Evolutionary conservation across 2,113 vertebrate genomes (phyloP), one percentile per base, ranked within the genome.

Genomic region (Haemorhous mexicanus): DNA sequence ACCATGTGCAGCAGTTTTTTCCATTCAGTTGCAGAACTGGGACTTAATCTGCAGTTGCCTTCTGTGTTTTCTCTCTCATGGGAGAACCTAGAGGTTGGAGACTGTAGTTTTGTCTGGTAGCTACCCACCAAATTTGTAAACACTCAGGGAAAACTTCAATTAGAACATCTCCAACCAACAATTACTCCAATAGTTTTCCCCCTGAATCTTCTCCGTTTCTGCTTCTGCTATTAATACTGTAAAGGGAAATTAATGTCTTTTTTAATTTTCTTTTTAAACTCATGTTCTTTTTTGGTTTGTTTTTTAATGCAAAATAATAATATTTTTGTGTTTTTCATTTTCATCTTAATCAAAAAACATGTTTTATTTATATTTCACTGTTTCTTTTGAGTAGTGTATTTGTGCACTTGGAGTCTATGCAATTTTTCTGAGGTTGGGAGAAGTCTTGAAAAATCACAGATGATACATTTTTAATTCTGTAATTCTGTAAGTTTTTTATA

Each of bases 81-180:
- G 13, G 16, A 46, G 46, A 63, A 3, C 11, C 18, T 49, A 24
- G 13, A 89, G 27, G 9, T 76, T 86, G 87, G 63, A 94, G 87
- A 52, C 10, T 89, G 61, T 92, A 88, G 26, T 76, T 94, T 88
- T 89, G 39, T 85, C 61, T 70, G 78, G 39, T 81, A 97, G 50
- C n/a, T 44, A 64, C 32, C 30, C 53, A 89, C 5, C 15, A 82
- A n/a, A 43, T 70, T 26, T 5, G 2, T 79, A 53, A 90, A 90
- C 30, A 41, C 56, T 50, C 86, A 83, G 33, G n/a, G 52, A 93
- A 70, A 90, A 11, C 33, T 87, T 97, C 90, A 91, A 18, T 89
- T 83, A 89, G 80, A 93, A 94, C 82, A 85, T 82, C 58, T 91
- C 55, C 92, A 87, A 76, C 47, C 82, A 96, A 88, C 56, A 84